These are phyloP conservation scores for Fragum whitleyi DNA, from an alignment of 2,888 invertebrate species.

Conservation along the genomic window DNA sequence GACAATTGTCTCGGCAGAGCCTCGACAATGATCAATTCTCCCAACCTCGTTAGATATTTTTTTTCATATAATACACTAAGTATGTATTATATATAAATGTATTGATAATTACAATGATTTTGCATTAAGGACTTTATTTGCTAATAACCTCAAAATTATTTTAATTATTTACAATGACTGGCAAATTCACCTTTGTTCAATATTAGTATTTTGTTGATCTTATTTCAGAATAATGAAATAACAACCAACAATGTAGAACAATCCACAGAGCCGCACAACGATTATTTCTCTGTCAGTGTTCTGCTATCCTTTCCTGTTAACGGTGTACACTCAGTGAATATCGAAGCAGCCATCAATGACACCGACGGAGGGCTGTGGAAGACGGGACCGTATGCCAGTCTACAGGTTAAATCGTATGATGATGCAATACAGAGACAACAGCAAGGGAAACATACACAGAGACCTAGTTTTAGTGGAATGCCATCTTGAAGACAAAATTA, in stretches of 20 bases:
- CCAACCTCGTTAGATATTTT: too few relatives aligned
- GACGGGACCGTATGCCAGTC: constrained; percentile 93
- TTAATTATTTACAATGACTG: too few relatives aligned
- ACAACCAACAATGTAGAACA: constrained; percentile 88
- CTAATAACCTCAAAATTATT: too few relatives aligned
- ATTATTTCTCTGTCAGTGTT: constrained; percentile 97
- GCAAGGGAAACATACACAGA: constrained; percentile 52
- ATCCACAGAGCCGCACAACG: constrained; percentile 94
- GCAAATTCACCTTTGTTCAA: too few relatives aligned
- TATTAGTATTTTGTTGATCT: not conserved
- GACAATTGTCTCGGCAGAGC: too few relatives aligned
- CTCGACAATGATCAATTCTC: too few relatives aligned
- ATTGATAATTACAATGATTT: too few relatives aligned
- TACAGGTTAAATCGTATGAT: constrained; percentile 91
- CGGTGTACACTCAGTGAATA: constrained; percentile 90
- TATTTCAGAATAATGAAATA: constrained; percentile 73
- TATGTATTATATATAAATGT: too few relatives aligned
- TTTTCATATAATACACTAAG: too few relatives aligned
- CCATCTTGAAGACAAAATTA: constrained; percentile 26
- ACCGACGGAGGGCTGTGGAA: constrained; percentile 94
- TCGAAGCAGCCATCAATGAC: constrained; percentile 93
- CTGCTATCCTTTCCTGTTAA: constrained; percentile 89
- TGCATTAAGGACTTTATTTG: too few relatives aligned
- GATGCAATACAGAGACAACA: constrained; percentile 85
- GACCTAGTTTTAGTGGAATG: constrained; percentile 54